Percentiles rank a stretch among this genome's conserved stretches.
phyloP scores from a whole-genome alignment of 2,797 vertebrate species.

The Myioborus melanocephalus region DNA sequence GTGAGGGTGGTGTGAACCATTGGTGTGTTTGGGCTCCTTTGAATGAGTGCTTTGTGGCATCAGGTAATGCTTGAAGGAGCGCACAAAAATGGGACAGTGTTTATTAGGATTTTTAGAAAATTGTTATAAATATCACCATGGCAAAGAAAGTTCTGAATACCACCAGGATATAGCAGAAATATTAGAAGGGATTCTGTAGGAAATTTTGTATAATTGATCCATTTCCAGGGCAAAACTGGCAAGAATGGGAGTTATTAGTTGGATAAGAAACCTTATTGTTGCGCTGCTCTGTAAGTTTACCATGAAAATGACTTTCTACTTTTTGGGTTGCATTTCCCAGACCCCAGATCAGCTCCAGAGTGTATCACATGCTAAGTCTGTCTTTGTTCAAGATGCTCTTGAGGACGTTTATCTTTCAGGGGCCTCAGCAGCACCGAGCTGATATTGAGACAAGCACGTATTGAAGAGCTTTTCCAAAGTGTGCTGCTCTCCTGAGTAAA shows the following conservation, averaged over 20 bases:
- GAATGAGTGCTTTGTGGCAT: neutral
- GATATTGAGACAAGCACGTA: rapidly evolving
- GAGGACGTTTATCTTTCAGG: neutral
- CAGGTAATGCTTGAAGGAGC: neutral
- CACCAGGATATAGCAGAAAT: neutral
- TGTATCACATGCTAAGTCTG: neutral
- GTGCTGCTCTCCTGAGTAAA: neutral
- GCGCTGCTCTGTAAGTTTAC: neutral
- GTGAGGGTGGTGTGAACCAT: neutral
- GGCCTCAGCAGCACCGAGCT: rapidly evolving
- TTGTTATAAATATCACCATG: neutral
- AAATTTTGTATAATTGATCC: neutral
- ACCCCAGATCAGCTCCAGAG: neutral
- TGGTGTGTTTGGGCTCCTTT: neutral
- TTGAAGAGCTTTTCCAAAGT: neutral
- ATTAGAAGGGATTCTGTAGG: neutral
- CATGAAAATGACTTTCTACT: neutral
- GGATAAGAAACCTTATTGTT: neutral
- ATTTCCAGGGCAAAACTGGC: neutral
- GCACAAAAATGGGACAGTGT: neutral
- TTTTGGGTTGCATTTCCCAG: neutral
- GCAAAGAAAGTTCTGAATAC: neutral
- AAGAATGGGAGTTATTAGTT: neutral
- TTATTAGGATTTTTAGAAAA: neutral
- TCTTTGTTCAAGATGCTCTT: neutral